Evolutionary conservation across 2,113 vertebrate genomes (phyloP), one percentile per base, ranked within the genome.

Genomic region (Penelope pileata): DNA sequence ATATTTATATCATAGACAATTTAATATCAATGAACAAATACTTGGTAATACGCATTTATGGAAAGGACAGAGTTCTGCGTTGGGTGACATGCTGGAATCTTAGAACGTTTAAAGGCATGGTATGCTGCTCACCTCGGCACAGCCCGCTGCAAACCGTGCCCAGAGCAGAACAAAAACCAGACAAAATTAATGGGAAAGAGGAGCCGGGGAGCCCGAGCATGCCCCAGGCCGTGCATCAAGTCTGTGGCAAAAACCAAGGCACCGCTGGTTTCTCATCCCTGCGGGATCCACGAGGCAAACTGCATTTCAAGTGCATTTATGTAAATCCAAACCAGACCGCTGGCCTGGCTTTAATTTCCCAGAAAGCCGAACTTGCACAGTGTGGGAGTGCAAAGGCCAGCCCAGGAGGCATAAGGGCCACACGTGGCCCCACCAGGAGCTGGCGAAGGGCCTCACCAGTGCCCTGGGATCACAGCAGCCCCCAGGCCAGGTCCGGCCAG

Each of bases 331-430:
- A 90, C 10, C 80, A 81, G 86, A 50, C 54, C 0, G 0, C 7
- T 66, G 67, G 40, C 67, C 80, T 94, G 94, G 53, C 42, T 96
- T 88, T 22, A 67, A 88, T 95, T 93, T 90, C 45, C 75, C 53
- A 62, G 60, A 59, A 74, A 86, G 72, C 50, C 9, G 1, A 81
- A 73, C 86, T 51, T 21, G 6, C 75, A 40, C 75, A 76, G 6
- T 32, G 68, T 27, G 27, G 50, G 59, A 88, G 68, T 10, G 0
- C 9, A 58, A 51, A 80, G 76, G 69, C n/a, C 59, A 36, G 86
- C 83, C 72, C 12, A 45, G 72, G 21, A 45, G 79, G 51, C 83
- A 76, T 54, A 56, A 74, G 56, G 32, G 42, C n/a, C 48, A 32
- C 3, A 88, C 47, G 9, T 58, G 38, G 50, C 32, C 58, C 50